These are phyloP conservation scores for Psilanteris sp. DNA, from an alignment of 1,140 invertebrate species.

Conservation along the genomic window DNA sequence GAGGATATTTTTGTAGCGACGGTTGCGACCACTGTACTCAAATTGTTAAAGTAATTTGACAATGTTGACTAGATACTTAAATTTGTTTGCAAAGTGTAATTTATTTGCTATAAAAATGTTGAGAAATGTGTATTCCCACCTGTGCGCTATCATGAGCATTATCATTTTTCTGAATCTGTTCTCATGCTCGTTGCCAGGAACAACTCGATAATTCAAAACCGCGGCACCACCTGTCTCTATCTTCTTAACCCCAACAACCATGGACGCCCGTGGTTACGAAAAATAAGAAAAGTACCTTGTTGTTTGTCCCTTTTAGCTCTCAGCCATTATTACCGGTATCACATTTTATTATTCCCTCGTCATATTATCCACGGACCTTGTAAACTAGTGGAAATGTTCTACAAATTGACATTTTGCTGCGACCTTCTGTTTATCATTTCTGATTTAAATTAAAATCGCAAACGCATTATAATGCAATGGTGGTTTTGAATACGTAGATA, in stretches of 20 bases:
- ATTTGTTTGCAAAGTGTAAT: constrained; percentile 18
- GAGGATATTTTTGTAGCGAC: constrained; percentile 25
- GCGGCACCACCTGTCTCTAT: constrained; percentile 59
- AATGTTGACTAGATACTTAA: constrained; percentile 21
- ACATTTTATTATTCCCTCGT: constrained; percentile 52
- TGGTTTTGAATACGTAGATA: too few relatives aligned
- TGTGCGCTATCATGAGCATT: constrained; percentile 31
- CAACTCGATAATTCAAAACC: constrained; percentile 63
- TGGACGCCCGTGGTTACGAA: constrained; percentile 60
- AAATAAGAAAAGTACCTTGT: constrained; percentile 54
- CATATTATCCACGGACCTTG: constrained; percentile 44
- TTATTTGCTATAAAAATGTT: constrained; percentile 18
- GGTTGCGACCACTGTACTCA: constrained; percentile 3
- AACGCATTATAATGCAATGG: too few relatives aligned
- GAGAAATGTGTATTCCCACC: constrained; percentile 41
- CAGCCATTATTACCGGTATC: constrained; percentile 49
- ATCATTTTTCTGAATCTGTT: constrained; percentile 56
- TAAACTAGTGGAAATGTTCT: constrained; percentile 42
- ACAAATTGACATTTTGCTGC: constrained; percentile 39
- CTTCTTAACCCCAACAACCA: constrained; percentile 49
- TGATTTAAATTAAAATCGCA: too few relatives aligned
- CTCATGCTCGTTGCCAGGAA: constrained; percentile 39
- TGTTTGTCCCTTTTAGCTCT: constrained; percentile 52
- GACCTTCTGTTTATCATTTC: constrained; percentile 3
- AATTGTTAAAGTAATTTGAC: constrained; percentile 31